A percentile compares a stretch with the other conserved stretches of the same genome.
These are phyloP conservation scores for Darevskia mixta DNA, from an alignment of 2,797 vertebrate species.

Conservation along the genomic window DNA sequence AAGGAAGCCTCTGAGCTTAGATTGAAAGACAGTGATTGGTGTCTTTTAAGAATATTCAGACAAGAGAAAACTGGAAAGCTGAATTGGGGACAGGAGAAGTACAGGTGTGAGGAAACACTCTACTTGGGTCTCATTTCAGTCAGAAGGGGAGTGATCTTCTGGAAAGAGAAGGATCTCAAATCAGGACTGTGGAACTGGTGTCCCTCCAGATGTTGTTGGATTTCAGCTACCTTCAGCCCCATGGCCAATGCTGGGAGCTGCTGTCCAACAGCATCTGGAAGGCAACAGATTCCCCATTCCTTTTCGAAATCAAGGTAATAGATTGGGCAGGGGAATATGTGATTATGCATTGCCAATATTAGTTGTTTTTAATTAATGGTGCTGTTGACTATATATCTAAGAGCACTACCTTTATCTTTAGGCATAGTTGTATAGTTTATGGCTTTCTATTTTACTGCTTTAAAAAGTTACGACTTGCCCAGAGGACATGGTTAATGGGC, in stretches of 20 bases:
- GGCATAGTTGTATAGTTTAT: not conserved
- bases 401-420: not conserved
- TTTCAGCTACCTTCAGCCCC: not conserved
- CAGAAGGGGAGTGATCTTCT: too few relatives aligned
- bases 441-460: too few relatives aligned
- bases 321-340: not conserved
- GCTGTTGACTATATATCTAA: not conserved
- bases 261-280: not conserved
- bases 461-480: too few relatives aligned
- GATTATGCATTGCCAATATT: not conserved
- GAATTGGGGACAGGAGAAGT: too few relatives aligned
- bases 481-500: too few relatives aligned
- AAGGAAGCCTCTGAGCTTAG: too few relatives aligned
- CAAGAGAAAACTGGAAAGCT: too few relatives aligned
- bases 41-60: too few relatives aligned
- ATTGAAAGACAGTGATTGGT: too few relatives aligned
- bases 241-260: not conserved
- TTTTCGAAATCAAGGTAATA: not conserved
- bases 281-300: not conserved
- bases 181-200: not conserved
- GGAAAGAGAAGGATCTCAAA: not conserved
- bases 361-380: not conserved
- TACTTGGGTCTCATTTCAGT: too few relatives aligned
- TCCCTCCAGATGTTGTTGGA: not conserved
- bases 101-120: too few relatives aligned